Evolutionary conservation across 2,113 vertebrate genomes (phyloP).

Genomic region (Macrotis lagotis): DNA sequence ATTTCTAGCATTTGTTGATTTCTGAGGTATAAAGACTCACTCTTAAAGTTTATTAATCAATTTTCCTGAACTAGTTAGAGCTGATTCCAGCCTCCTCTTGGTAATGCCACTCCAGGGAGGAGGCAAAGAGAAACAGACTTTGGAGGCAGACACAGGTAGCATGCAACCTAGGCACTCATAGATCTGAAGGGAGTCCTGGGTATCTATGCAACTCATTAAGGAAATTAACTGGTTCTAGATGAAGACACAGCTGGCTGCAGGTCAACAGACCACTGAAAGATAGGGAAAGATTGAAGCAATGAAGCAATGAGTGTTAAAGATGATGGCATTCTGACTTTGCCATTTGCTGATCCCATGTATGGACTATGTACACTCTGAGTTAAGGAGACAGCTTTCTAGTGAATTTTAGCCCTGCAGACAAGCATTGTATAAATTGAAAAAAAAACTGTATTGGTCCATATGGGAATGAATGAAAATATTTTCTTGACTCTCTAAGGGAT

Average conservation of each 20-base stretch:
- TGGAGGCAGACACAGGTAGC: background rate
- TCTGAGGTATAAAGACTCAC: background rate
- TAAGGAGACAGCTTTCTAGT: background rate
- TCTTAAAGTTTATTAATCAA: background rate
- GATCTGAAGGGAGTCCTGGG: background rate
- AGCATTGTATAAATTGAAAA: background rate
- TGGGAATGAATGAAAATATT: background rate
- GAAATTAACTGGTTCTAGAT: background rate
- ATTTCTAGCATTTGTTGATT: background rate
- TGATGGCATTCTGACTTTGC: background rate
- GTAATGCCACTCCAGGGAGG: background rate
- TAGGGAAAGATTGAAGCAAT: background rate
- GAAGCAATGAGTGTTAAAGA: background rate
- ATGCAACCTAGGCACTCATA: background rate
- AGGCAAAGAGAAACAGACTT: background rate
- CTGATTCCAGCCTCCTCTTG: background rate
- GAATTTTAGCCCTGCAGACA: background rate
- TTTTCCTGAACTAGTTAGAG: background rate
- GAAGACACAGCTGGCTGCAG: background rate
- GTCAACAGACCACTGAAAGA: background rate
- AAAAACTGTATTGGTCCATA: background rate
- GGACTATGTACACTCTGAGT: background rate
- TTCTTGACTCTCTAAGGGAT: background rate
- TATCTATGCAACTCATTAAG: background rate
- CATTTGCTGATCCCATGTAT: background rate